These are phyloP conservation scores for Verasper variegatus DNA, from an alignment of 2,113 vertebrate species.

Conservation along the genomic window DNA sequence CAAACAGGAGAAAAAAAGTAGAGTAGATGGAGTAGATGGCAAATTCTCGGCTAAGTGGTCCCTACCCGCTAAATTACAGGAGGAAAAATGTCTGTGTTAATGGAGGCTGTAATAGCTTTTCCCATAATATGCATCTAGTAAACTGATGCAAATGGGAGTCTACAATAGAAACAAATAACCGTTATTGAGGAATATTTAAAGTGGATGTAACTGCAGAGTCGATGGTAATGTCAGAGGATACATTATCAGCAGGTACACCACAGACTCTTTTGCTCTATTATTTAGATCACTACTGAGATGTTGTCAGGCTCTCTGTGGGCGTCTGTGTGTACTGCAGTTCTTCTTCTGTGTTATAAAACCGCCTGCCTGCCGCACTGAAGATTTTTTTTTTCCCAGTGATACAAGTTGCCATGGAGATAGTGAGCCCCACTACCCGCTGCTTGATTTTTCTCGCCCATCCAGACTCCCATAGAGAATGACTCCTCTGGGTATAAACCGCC, in stretches of 20 bases:
- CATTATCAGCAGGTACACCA: slow-evolving; percentile 27
- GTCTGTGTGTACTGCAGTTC: slow-evolving; percentile 59
- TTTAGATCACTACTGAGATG: slow-evolving; percentile 48
- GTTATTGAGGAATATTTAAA: slow-evolving; percentile 49
- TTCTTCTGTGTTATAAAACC: slow-evolving; percentile 60
- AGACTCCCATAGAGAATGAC: slow-evolving; percentile 68
- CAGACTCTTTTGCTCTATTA: slow-evolving; percentile 36
- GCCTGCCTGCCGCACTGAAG: slow-evolving; percentile 62
- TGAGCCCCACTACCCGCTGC: slow-evolving; percentile 61
- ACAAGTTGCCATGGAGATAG: slow-evolving; percentile 81
- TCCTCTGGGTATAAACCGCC: slow-evolving; percentile 76
- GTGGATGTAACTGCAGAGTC: slow-evolving; percentile 11
- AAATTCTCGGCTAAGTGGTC: slow-evolving; percentile 35
- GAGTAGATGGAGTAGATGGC: slow-evolving; percentile 36
- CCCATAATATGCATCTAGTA: slow-evolving; percentile 48
- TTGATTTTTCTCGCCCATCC: slow-evolving; percentile 45
- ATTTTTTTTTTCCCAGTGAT: slow-evolving; percentile 46
- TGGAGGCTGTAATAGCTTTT: slow-evolving; percentile 61
- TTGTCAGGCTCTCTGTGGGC: slow-evolving; percentile 55
- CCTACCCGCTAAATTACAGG: slow-evolving; percentile 44
- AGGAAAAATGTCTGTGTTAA: slow-evolving; percentile 54
- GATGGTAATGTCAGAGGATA: slow-evolving; percentile 33
- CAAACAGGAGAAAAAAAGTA: background rate
- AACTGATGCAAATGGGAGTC: slow-evolving; percentile 55
- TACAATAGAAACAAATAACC: slow-evolving; percentile 21